These are phyloP conservation scores for Aradophagus sp. DNA, from an alignment of 1,140 invertebrate species.

Conservation along the genomic window DNA sequence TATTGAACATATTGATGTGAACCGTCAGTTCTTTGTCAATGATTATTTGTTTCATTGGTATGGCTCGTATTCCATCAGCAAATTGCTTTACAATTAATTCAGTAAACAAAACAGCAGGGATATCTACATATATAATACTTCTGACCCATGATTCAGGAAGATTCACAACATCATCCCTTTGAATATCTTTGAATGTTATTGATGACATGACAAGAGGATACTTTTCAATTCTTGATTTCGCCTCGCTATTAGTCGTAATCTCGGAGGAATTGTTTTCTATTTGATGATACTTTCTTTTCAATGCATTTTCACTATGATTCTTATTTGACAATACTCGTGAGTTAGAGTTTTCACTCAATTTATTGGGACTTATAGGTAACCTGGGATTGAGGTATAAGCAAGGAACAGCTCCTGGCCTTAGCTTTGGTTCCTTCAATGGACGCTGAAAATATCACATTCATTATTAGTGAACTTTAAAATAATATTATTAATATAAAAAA, in stretches of 20 bases:
- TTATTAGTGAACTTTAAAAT: too few relatives aligned
- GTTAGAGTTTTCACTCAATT: background rate
- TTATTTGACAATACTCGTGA: background rate
- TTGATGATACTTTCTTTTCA: constrained; percentile 2
- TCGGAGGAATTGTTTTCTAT: background rate
- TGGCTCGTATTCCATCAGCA: constrained; percentile 9
- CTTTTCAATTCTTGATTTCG: constrained; percentile 5
- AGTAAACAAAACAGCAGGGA: constrained; percentile 14
- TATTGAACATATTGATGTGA: constrained; percentile 14
- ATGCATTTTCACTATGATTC: background rate
- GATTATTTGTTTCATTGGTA: constrained; percentile 22
- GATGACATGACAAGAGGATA: background rate
- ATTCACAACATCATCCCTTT: constrained; percentile 1
- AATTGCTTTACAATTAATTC: constrained; percentile 17
- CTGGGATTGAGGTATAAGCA: constrained; percentile 3
- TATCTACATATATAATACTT: constrained; percentile 10
- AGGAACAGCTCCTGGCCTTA: constrained; percentile 15
- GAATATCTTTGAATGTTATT: constrained; percentile 9
- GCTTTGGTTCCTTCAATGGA: constrained; percentile 1
- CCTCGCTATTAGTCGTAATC: background rate
- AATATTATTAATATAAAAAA: too few relatives aligned
- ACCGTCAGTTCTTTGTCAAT: constrained; percentile 12
- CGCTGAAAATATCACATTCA: constrained; percentile 25
- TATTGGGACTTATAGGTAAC: too few relatives aligned
- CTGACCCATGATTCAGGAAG: constrained; percentile 21